phyloP scores from a whole-genome alignment of 2,113 vertebrate genomes.

The Corythaeola cristata region DNA sequence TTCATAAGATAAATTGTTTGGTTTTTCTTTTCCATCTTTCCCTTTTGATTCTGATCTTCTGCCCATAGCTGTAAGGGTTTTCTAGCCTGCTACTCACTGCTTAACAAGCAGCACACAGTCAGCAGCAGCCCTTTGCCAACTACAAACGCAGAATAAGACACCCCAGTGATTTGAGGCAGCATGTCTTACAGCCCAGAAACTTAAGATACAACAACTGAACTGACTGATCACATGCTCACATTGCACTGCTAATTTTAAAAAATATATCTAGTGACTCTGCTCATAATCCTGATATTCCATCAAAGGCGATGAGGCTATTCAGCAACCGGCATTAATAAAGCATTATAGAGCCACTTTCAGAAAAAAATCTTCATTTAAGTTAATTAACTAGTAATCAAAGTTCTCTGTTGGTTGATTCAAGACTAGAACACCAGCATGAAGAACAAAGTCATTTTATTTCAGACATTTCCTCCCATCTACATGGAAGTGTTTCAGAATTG shows the following conservation, averaged over 20 bases:
- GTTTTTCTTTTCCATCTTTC: neutral
- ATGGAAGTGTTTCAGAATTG: neutral
- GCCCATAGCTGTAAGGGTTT: neutral
- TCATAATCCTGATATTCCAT: neutral
- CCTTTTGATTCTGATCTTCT: neutral
- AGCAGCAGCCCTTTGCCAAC: neutral
- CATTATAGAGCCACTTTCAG: neutral
- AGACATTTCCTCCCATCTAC: neutral
- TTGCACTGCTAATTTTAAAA: neutral
- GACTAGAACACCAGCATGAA: neutral
- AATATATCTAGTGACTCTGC: neutral
- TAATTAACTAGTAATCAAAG: neutral
- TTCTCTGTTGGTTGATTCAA: neutral
- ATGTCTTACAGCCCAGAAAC: neutral
- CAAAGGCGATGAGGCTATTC: neutral
- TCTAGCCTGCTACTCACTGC: neutral
- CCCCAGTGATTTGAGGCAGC: neutral
- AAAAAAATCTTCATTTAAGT: neutral
- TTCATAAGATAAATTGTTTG: neutral
- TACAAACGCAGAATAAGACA: neutral
- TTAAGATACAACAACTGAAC: neutral
- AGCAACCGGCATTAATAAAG: neutral
- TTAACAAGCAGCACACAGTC: neutral
- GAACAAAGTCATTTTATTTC: neutral
- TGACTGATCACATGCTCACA: neutral